These are phyloP conservation scores for Tryphoninae sp. DNA, from an alignment of 2,888 invertebrate species.

Conservation along the genomic window DNA sequence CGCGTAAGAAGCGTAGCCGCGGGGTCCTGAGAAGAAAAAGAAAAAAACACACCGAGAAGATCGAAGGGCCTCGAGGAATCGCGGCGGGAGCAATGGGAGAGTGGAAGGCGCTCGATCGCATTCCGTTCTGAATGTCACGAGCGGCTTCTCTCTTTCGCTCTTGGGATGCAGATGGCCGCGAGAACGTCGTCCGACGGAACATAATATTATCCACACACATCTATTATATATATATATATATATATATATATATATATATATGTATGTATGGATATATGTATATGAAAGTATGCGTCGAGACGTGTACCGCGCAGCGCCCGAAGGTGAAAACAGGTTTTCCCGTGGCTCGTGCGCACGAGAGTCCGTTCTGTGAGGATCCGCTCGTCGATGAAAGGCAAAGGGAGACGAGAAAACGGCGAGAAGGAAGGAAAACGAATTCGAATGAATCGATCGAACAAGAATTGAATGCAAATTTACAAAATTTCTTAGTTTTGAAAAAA, in stretches of 20 bases:
- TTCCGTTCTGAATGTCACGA: constrained; percentile 48
- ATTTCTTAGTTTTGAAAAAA: too few relatives aligned
- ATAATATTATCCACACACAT: neutral
- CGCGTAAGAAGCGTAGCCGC: constrained; percentile 9
- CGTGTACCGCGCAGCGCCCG: constrained; percentile 4
- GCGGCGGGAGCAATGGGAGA: constrained; percentile 4
- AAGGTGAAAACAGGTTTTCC: constrained; percentile 55
- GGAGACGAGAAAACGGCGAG: neutral
- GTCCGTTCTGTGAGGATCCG: neutral
- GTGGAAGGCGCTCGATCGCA: constrained; percentile 42
- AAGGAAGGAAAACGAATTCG: neutral
- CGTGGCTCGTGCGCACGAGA: constrained; percentile 10
- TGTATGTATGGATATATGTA: too few relatives aligned
- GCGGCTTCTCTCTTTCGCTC: constrained; percentile 3
- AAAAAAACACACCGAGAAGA: neutral
- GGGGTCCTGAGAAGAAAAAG: constrained; percentile 16
- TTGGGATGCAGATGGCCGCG: constrained; percentile 49
- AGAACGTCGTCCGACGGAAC: constrained; percentile 30
- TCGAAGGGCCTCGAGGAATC: constrained; percentile 8
- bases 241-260: neutral
- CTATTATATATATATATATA: neutral
- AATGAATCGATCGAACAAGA: neutral
- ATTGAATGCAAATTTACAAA: too few relatives aligned
- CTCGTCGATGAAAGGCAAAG: neutral
- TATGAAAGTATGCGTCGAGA: constrained; percentile 7